These are phyloP conservation scores for Edolisoma coerulescens DNA, from an alignment of 2,113 vertebrate genomes.

Conservation along the genomic window DNA sequence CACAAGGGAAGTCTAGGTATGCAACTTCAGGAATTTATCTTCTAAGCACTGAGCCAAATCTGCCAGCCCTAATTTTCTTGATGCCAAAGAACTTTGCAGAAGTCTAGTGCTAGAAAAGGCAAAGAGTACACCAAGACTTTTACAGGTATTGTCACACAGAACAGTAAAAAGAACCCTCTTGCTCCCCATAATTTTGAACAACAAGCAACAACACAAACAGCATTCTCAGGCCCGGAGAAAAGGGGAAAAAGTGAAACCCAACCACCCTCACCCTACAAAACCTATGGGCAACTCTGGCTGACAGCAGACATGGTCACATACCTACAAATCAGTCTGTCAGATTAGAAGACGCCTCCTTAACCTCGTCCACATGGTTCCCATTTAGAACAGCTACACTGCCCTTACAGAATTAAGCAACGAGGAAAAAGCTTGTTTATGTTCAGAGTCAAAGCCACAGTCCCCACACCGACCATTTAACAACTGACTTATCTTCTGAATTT, in stretches of 20 bases:
- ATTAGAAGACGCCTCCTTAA: background rate
- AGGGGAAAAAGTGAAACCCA: background rate
- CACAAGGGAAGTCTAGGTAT: background rate
- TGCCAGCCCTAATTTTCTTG: background rate
- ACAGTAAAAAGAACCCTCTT: background rate
- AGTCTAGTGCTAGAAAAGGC: background rate
- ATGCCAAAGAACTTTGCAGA: background rate
- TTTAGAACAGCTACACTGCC: background rate
- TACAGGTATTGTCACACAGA: background rate
- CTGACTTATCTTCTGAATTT: background rate
- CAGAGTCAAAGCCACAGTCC: background rate
- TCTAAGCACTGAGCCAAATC: background rate
- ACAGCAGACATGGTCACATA: background rate
- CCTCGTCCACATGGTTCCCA: background rate
- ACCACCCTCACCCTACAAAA: background rate
- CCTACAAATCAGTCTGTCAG: background rate
- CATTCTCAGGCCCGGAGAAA: background rate
- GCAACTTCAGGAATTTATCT: background rate
- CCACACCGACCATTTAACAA: background rate
- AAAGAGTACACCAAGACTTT: background rate
- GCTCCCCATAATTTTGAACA: background rate
- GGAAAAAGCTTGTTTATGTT: background rate
- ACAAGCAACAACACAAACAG: background rate
- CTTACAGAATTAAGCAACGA: background rate
- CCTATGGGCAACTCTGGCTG: background rate